Evolutionary conservation across 2,113 vertebrate species (phyloP).

Genomic region (Urocitellus parryii): DNA sequence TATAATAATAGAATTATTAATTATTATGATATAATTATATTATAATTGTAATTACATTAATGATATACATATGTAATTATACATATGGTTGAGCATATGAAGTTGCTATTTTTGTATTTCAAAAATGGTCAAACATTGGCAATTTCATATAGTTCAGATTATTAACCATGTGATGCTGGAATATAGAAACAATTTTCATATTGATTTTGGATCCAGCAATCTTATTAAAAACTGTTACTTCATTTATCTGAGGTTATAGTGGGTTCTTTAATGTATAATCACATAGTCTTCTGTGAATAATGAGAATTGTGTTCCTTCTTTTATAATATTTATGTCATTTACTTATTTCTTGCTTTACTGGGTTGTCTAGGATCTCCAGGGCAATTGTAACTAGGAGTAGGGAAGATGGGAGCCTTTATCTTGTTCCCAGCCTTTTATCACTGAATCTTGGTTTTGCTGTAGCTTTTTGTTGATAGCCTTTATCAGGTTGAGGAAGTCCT

Average conservation of each 20-base stretch:
- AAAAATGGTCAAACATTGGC: background rate
- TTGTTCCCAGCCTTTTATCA: background rate
- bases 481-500: background rate
- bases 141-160: background rate
- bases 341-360: conserved; percentile 23
- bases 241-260: background rate
- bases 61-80: background rate
- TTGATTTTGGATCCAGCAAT: background rate
- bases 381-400: conserved; percentile 11
- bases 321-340: conserved; percentile 15
- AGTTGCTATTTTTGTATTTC: background rate
- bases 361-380: background rate
- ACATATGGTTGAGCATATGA: background rate
- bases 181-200: background rate
- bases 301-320: background rate
- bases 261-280: background rate
- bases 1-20: too few relatives aligned
- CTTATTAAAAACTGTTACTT: background rate
- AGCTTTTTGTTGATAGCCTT: background rate
- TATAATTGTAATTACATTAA: too few relatives aligned
- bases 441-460: background rate
- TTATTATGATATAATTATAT: too few relatives aligned
- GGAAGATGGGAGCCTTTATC: background rate
- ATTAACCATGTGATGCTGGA: background rate
- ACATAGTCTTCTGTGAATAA: background rate